A percentile compares a stretch with the other conserved stretches of the same genome.
Conservation (phyloP, 2,797 vertebrate genomes). For the Muraenolepis orangiensis region DNA sequence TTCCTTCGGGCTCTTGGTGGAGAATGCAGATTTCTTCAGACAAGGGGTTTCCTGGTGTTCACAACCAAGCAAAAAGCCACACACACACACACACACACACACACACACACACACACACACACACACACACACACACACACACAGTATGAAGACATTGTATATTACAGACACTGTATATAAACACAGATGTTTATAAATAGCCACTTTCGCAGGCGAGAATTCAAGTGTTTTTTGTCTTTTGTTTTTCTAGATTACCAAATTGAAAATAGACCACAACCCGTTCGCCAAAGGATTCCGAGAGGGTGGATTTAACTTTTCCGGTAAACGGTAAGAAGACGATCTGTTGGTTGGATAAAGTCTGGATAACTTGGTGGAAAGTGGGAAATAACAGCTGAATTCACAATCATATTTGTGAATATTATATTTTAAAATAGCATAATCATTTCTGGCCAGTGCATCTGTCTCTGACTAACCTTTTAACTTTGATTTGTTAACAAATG, state of each 20-base stretch:
- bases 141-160: neutral
- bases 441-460: no score
- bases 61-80: neutral
- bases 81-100: no score
- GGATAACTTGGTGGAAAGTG: neutral
- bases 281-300: conserved; percentile 86
- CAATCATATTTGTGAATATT: no score
- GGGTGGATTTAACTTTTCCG: conserved; percentile 69
- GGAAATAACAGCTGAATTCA: neutral
- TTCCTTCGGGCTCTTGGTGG: conserved; percentile 88
- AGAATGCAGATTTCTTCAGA: conserved; percentile 88
- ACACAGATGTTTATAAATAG: neutral
- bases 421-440: no score
- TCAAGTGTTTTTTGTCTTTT: neutral
- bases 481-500: neutral
- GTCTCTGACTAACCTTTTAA: neutral
- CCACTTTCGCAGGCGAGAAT: neutral
- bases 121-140: no score
- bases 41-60: conserved; percentile 85
- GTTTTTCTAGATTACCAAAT: conserved; percentile 76
- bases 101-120: no score
- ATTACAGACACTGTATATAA: neutral
- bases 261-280: conserved; percentile 87
- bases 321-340: conserved; percentile 46
- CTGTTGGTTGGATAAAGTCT: neutral